A percentile compares a stretch with the other conserved stretches of the same genome.
phyloP scores from a whole-genome alignment of 2,113 vertebrate species.

The Chionomys nivalis region DNA sequence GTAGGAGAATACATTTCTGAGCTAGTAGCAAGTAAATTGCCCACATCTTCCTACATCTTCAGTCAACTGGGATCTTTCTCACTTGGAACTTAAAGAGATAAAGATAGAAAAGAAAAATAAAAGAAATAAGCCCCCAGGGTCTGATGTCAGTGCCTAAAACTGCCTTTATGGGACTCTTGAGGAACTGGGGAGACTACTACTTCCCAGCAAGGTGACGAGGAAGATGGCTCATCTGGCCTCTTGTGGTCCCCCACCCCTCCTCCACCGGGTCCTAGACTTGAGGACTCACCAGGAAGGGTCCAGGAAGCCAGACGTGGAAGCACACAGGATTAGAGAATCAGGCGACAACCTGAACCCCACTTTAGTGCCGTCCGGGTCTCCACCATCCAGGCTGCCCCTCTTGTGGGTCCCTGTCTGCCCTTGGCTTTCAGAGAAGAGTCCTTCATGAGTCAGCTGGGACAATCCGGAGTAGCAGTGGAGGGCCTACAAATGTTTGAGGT shows the following conservation, averaged over 20 bases:
- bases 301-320: background rate
- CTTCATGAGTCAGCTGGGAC: background rate
- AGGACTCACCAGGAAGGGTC: background rate
- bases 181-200: background rate
- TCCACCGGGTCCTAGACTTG: background rate
- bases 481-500: background rate
- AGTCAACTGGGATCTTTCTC: background rate
- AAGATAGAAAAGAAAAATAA: background rate
- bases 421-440: background rate
- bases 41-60: background rate
- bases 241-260: background rate
- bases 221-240: background rate
- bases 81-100: background rate
- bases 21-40: background rate
- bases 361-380: background rate
- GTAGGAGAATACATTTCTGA: background rate
- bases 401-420: background rate
- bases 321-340: background rate
- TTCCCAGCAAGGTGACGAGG: background rate
- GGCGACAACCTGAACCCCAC: background rate
- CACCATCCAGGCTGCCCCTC: background rate
- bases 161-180: background rate
- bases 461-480: background rate
- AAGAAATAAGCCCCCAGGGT: background rate
- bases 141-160: background rate